Conservation (phyloP, 2,113 vertebrate species). For the Toxostoma redivivum region DNA sequence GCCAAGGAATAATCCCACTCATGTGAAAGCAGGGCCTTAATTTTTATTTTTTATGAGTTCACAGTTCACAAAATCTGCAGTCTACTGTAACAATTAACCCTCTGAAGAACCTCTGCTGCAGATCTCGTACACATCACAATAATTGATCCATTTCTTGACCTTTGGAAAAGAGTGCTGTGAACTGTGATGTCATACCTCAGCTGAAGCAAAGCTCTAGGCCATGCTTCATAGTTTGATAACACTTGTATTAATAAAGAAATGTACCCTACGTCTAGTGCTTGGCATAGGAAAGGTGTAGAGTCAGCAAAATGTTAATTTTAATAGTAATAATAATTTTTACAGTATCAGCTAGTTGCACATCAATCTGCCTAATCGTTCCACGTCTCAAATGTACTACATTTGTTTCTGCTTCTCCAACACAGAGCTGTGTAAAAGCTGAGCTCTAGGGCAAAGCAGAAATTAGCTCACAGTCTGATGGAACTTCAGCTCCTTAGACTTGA, state of each 20-base stretch:
- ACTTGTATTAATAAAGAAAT: constrained; percentile 26
- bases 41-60: not conserved
- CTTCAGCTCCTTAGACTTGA: not conserved
- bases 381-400: not conserved
- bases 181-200: constrained; percentile 21
- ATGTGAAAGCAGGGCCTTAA: not conserved
- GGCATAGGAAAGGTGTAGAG: not conserved
- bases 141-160: not conserved
- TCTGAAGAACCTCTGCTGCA: not conserved
- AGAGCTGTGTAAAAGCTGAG: not conserved
- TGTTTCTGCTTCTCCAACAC: not conserved
- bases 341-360: not conserved
- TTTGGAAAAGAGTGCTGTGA: not conserved
- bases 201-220: not conserved
- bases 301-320: constrained; percentile 48
- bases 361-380: not conserved
- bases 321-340: not conserved
- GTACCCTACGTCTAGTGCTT: not conserved
- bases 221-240: constrained; percentile 15
- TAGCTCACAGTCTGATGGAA: not conserved
- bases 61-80: not conserved
- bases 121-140: not conserved
- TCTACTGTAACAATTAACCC: constrained; percentile 35
- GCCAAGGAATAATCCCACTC: not conserved
- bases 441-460: not conserved